Evolutionary conservation across 2,113 vertebrate species (phyloP).

Genomic region (Muscicapa adusta): DNA sequence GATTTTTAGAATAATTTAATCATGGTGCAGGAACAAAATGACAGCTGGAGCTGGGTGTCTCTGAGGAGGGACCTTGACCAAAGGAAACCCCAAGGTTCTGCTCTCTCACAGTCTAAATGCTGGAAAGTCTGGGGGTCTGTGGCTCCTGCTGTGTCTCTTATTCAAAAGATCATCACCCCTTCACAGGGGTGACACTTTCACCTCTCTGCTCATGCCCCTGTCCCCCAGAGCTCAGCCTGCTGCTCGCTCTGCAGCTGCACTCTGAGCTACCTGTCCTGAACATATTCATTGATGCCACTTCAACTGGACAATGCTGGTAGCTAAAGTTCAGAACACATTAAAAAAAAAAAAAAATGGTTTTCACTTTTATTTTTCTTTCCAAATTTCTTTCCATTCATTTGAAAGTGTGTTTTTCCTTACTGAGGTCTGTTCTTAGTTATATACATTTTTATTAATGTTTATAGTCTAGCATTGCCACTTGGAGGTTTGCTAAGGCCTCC

Average conservation of each 20-base stretch:
- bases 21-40: not conserved
- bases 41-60: not conserved
- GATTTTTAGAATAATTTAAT: not conserved
- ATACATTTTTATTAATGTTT: not conserved
- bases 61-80: not conserved
- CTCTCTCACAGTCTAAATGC: not conserved
- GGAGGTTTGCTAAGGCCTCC: not conserved
- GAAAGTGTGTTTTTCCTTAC: not conserved
- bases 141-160: rapidly evolving
- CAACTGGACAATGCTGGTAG: not conserved
- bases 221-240: not conserved
- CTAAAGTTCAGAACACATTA: not conserved
- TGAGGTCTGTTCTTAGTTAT: not conserved
- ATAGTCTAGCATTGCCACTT: not conserved
- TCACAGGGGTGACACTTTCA: not conserved
- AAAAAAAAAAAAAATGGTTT: not conserved
- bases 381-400: not conserved
- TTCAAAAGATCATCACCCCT: not conserved
- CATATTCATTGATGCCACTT: too few relatives aligned
- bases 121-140: rapidly evolving
- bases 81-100: not conserved
- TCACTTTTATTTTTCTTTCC: not conserved
- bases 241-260: not conserved
- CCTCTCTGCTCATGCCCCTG: not conserved
- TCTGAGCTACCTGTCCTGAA: not conserved